Percentiles rank a stretch among this genome's conserved stretches.
These are phyloP conservation scores for Quiscalus mexicanus DNA, from an alignment of 2,113 vertebrate genomes.

Conservation along the genomic window DNA sequence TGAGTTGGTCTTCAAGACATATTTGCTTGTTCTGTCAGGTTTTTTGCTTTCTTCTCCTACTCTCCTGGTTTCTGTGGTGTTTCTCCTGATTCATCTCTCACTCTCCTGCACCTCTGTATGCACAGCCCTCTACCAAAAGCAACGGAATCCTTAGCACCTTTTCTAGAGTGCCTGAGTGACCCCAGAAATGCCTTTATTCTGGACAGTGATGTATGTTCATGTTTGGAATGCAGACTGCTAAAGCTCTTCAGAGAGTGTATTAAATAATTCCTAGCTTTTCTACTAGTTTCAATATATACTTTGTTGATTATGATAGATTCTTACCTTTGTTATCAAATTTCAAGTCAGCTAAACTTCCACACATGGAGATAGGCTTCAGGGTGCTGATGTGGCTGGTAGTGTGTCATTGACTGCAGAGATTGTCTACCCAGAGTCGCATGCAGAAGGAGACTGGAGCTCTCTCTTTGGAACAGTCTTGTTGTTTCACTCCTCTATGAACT, in stretches of 20 bases:
- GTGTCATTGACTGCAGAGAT: background rate
- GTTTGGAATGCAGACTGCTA: background rate
- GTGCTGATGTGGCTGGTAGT: background rate
- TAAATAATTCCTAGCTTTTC: background rate
- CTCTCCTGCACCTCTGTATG: background rate
- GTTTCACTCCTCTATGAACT: background rate
- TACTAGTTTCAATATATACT: background rate
- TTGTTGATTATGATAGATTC: background rate
- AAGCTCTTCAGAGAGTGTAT: background rate
- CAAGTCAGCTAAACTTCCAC: background rate
- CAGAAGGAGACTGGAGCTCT: too few species aligned
- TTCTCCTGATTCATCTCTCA: background rate
- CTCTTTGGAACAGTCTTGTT: background rate
- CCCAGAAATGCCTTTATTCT: background rate
- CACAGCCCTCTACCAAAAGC: background rate
- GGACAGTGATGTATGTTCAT: background rate
- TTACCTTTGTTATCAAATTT: background rate
- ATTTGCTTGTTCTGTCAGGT: background rate
- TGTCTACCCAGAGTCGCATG: background rate
- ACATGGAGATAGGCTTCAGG: background rate
- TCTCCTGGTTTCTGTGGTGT: background rate
- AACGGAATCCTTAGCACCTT: background rate
- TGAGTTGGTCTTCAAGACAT: background rate
- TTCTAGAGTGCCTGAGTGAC: background rate
- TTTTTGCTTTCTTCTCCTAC: background rate